A percentile compares a stretch with the other conserved stretches of the same genome.
These are phyloP conservation scores for Chorisops tibialis DNA, from an alignment of 2,888 invertebrate genomes.

Conservation along the genomic window DNA sequence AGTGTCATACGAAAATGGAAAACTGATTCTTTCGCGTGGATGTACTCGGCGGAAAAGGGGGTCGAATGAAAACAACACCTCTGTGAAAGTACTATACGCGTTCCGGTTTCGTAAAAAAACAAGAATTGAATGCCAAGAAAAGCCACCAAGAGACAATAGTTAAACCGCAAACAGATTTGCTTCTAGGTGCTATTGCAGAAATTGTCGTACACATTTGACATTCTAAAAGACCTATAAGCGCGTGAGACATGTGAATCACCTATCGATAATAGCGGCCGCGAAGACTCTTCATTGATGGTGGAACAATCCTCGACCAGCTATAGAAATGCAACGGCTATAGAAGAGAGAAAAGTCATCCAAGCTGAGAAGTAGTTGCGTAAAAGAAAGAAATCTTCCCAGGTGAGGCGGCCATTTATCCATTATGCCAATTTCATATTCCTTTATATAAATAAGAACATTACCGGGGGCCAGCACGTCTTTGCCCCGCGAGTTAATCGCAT, in stretches of 20 bases:
- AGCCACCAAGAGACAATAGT: not conserved
- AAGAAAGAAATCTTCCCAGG: conserved; percentile 9
- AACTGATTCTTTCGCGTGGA: too few relatives aligned
- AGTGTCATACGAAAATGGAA: too few relatives aligned
- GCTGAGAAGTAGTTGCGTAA: not conserved
- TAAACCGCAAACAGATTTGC: too few relatives aligned
- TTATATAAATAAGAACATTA: not conserved
- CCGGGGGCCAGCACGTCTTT: conserved; percentile 3
- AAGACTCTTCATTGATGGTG: too few relatives aligned
- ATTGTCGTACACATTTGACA: too few relatives aligned
- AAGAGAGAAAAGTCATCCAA: not conserved
- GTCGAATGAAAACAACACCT: conserved; percentile 1
- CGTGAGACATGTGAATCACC: too few relatives aligned
- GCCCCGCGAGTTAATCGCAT: conserved; percentile 4
- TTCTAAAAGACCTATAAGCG: too few relatives aligned
- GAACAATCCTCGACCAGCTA: too few relatives aligned
- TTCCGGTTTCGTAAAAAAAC: not conserved
- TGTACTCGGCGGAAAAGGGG: not conserved
- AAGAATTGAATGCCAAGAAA: not conserved
- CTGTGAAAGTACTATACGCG: not conserved
- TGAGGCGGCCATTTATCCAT: not conserved
- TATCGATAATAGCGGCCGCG: too few relatives aligned
- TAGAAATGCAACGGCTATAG: not conserved
- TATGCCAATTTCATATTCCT: not conserved
- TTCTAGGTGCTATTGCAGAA: too few relatives aligned